Base-by-base conservation (phyloP, 2,113 vertebrate species). In the Datnioides undecimradiatus region DNA sequence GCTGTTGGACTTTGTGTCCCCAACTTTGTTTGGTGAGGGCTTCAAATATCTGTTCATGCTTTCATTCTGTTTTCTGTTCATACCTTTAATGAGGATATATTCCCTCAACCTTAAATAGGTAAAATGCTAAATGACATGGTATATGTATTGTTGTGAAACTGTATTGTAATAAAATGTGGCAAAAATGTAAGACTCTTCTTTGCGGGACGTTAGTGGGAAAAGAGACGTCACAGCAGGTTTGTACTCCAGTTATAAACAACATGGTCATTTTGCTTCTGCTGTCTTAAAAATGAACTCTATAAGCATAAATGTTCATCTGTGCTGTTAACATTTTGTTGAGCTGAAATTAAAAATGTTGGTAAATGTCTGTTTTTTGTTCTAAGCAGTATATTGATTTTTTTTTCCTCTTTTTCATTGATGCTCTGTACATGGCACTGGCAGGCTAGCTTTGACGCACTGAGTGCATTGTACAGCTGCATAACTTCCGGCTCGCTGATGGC, bases 1-100 rank as follows among this genome's bases (percentile, higher is more conserved):
- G 96, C 97, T 98, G 97, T 97, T 98, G 97, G 96, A 97, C 96
- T 95, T 95, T 76, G 77, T 13, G 97, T 98, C 96, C 96, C 96
- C 97, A 97, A 96, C 96, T 63, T 80, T 72, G 94, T 95, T 97
- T 97, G 96, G 97, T 97, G 96, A 97, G 95, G 97, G 97, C 96
- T 96, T 93, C 96, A 93, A 93, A 16, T 55, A 68, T 2, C 51
- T 48, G 31, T 83, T 66, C n/a, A 19, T 48, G 5, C 33, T 45
- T 75, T 82, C 6, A 19, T 0, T 76, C 21, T 68, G 51, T 71
- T 73, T 77, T 54, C 19, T 57, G 48, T 63, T 78, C 17, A 62
- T 67, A 25, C 43, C 62, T 74, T 70, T 0, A 71, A 54, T 64
- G 38, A 72, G 45, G 0, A 63, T 0, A 33, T 34, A 0, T 48